Evolutionary conservation across 2,113 vertebrate species (phyloP).

Genomic region (Oryzias woworae): DNA sequence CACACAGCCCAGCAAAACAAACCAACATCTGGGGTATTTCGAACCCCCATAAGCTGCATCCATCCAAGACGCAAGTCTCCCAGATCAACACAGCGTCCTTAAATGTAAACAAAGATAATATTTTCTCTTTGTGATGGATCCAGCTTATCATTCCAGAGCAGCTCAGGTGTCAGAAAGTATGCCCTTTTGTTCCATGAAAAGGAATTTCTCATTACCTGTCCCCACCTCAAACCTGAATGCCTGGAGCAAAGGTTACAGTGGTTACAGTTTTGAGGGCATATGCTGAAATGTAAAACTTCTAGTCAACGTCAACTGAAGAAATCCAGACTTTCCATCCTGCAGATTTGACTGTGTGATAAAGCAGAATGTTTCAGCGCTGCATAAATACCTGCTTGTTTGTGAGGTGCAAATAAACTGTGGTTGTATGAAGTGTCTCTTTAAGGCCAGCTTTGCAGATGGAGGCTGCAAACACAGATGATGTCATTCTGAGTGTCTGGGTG

Average conservation of each 20-base stretch:
- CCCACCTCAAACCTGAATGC: not conserved
- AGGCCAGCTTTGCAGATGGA: slow-evolving; percentile 6
- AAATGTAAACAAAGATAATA: slow-evolving; percentile 11
- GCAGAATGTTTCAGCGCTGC: no score
- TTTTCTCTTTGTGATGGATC: slow-evolving; percentile 24
- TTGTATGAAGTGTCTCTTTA: no score
- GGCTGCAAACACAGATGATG: slow-evolving; percentile 9
- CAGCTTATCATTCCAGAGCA: slow-evolving; percentile 17
- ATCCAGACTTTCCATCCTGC: no score
- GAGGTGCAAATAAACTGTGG: no score
- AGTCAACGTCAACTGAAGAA: no score
- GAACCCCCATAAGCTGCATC: slow-evolving; percentile 26
- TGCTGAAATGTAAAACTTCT: not conserved
- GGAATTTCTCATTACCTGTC: slow-evolving; percentile 8
- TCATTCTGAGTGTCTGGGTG: slow-evolving; percentile 42
- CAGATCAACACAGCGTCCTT: slow-evolving; percentile 20
- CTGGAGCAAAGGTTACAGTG: not conserved
- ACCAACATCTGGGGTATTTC: slow-evolving; percentile 42
- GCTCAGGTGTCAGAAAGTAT: slow-evolving; percentile 6
- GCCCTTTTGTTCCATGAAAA: slow-evolving; percentile 13
- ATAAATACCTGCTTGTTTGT: no score
- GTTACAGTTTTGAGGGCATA: not conserved
- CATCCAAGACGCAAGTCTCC: slow-evolving; percentile 39
- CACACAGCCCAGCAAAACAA: slow-evolving; percentile 2
- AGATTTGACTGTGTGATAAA: no score